Base-by-base conservation (phyloP, 2,888 invertebrate species). In the Archips xylosteana region DNA sequence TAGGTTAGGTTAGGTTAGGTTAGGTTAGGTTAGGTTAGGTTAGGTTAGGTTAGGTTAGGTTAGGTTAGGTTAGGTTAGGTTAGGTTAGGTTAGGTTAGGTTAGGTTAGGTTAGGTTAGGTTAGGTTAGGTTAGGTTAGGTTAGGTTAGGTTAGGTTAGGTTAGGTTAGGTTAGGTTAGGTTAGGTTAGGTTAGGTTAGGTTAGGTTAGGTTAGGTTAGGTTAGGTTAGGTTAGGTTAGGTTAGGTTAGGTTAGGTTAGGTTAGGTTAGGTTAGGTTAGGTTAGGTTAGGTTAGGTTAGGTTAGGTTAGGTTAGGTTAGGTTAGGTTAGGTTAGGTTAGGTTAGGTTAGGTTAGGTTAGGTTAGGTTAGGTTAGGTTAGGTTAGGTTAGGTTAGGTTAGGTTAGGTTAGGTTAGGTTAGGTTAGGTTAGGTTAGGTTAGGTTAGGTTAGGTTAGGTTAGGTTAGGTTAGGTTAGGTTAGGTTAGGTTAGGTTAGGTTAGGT, bases 221-320 rank as follows among this genome's bases (percentile, higher is more conserved):
- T 60, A 60, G 60, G 60, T 60, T 60, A 60, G 60, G 60, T 60
- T 60, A 60, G 60, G 60, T 60, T 77, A 76, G 75, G 76, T 76
- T 76, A 77, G 76, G 76, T 76, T 76, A 77, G 76, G 76, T 76
- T 76, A 77, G 76, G 60, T 60, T 76, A 77, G 77, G 77, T 77
- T 76, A 77, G 77, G 77, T 77, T 76, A 77, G 77, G 77, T 77
- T 76, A 77, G 77, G 77, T 78, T 76, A 77, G 77, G 76, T 77
- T 76, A 77, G 77, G 77, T 77, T 76, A 77, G 77, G 77, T 77
- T 77, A 77, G 77, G 77, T 76, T 76, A 76, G 76, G 76, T 77
- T 77, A 76, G 78, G 76, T 76, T 76, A 76, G 47, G 63, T 63
- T 63, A 63, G 63, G 63, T 63, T 63, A 63, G 63, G 63, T 63